Percentiles rank a stretch among this genome's conserved stretches.
Evolutionary conservation across 1,140 invertebrate species (phyloP).

Genomic region (Gerris buenoi): DNA sequence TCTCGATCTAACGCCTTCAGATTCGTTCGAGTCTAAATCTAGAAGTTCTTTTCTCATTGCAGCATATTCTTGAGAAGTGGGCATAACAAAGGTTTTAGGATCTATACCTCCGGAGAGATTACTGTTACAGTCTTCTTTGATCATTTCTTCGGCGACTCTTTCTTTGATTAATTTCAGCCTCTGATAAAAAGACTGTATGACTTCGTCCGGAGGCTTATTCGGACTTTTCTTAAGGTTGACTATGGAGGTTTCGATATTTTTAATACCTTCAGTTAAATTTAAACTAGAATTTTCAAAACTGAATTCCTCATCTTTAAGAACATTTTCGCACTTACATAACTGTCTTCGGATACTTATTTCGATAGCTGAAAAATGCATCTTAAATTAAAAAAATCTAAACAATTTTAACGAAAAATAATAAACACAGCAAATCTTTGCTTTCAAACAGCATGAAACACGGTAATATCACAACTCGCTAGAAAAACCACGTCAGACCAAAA

Average conservation of each 20-base stretch:
- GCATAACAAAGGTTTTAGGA: not conserved
- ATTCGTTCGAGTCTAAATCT: not conserved
- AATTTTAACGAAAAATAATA: too few species aligned
- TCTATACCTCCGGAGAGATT: not conserved
- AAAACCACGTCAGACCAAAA: too few species aligned
- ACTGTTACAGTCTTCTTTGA: not conserved
- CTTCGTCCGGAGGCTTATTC: not conserved
- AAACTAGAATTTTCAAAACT: not conserved
- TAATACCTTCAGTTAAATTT: not conserved
- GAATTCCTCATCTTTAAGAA: not conserved
- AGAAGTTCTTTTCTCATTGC: not conserved
- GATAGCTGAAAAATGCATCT: slow-evolving; percentile 2
- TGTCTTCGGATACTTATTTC: not conserved
- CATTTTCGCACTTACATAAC: not conserved
- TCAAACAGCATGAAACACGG: too few species aligned
- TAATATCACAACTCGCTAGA: too few species aligned
- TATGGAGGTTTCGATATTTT: not conserved
- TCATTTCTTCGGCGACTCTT: not conserved
- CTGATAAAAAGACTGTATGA: not conserved
- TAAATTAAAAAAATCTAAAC: too few species aligned
- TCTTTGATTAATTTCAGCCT: not conserved
- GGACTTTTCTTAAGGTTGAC: slow-evolving; percentile 1
- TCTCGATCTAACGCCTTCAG: not conserved
- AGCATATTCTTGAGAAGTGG: not conserved
- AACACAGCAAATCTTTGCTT: too few species aligned